Base-by-base conservation (phyloP, 2,113 vertebrate genomes). In the Pelecanus crispus region DNA sequence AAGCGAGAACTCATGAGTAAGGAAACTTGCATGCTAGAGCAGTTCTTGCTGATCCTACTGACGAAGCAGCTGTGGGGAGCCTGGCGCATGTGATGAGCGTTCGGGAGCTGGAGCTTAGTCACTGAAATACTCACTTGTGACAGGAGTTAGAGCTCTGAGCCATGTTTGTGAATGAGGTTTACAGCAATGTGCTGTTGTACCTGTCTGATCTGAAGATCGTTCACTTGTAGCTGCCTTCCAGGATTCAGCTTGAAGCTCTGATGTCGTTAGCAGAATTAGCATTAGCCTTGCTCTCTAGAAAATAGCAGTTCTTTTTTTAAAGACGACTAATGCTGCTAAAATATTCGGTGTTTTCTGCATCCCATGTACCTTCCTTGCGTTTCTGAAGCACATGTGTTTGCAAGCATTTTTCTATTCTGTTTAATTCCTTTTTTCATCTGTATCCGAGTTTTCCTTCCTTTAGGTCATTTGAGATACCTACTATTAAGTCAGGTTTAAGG, bases 71-170 rank as follows among this genome's bases (percentile, higher is more conserved):
- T 78, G 45, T 2, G 1, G 34, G 81, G 55, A 92, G 70, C 38
- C 11, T 3, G 40, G 38, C 9, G 0, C 17, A 2, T 28, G 50
- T 6, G 3, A 61, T 20, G 56, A 45, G 36, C 2, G 0, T 68
- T 38, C 2, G 3, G 91, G 79, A 83, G 71, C 67, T 55, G 59
- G 28, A 91, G 47, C 50, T 83, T 6, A 22, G 36, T 61, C 31
- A n/a, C 52, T 16, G 6, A 13, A 56, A 31, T 52, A 24, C 11
- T 79, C 3, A 0, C 25, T 11, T 49, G 55, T 84, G 73, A 25
- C n/a, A 28, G 77, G 77, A 67, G n/a, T 7, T 28, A 6, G 55
- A 95, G 68, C 73, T 67, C 65, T 62, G 70, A 32, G 11, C 38
- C 2, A 2, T 1, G 0, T 1, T 38, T 85, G 52, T 28, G 66